These are phyloP conservation scores for Rhea americana DNA, from an alignment of 2,113 vertebrate species.

Conservation along the genomic window DNA sequence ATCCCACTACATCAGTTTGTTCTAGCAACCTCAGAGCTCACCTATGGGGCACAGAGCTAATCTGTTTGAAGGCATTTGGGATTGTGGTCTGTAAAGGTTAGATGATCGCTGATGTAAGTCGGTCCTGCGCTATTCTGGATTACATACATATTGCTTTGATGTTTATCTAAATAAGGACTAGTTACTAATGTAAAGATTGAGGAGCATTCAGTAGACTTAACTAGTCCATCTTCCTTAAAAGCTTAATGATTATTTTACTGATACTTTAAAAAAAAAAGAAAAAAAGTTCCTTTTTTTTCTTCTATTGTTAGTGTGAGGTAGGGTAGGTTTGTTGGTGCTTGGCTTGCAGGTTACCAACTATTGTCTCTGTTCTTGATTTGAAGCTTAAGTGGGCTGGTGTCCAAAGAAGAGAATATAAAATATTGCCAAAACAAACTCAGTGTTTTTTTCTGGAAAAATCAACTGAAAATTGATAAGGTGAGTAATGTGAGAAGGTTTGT, in stretches of 20 bases:
- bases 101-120: background rate
- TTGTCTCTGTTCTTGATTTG: background rate
- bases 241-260: background rate
- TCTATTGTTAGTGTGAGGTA: background rate
- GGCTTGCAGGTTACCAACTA: background rate
- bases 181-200: background rate
- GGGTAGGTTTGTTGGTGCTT: background rate
- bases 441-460: background rate
- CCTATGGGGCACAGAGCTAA: background rate
- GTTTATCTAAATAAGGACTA: background rate
- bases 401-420: background rate
- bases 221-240: background rate
- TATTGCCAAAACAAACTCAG: background rate
- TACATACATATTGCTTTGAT: background rate
- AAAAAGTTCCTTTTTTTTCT: background rate
- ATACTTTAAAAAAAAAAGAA: background rate
- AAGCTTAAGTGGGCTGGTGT: background rate
- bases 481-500: background rate
- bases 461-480: background rate
- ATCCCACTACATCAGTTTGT: background rate
- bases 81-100: background rate
- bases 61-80: background rate
- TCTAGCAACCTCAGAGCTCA: background rate
- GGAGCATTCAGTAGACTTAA: background rate
- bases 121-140: background rate